Evolutionary conservation across 2,888 invertebrate species (phyloP), one percentile per base, ranked within the genome.

Genomic region (Thera britannica): DNA sequence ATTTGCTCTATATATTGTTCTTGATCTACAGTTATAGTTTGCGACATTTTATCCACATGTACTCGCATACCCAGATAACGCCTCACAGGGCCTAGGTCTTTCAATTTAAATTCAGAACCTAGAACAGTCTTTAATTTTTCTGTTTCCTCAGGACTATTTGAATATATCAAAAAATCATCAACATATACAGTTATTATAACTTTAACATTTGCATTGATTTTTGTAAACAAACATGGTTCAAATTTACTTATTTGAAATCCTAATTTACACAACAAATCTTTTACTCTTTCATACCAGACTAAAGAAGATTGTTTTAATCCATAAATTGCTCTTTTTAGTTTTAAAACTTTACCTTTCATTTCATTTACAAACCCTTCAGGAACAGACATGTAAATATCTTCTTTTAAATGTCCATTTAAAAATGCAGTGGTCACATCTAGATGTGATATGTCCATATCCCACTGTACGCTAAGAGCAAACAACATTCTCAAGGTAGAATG

Each of bases 181-280:
- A 77, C 77, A 77, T 67, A 79, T 1, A 78, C 2, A 2, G 72
- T 65, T 34, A 78, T 23, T 46, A 74, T 48, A 2, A 61, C 68
- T 69, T 74, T 79, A 5, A 35, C 6, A 60, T 70, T 58, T 9
- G 46, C 58, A 52, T 48, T 9, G 9, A 38, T 41, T 60, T 79
- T 78, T 52, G 59, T 62, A 73, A 69, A 80, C 8, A 81, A 65
- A 72, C 79, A 81, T 8, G 75, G 78, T 62, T 79, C 79, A 58
- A 67, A 54, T 72, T 58, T 34, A 72, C 72, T 12, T 5, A 64
- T 77, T 11, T 51, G 52, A 71, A 64, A 79, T 9, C 67, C 73
- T 65, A 51, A 51, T 51, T 51, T 2, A 36, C 23, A 8, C 9
- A 0, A 12, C 78, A 71, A 51, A 4, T 79, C 76, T 61, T 38